A percentile compares a stretch with the other conserved stretches of the same genome.
Evolutionary conservation across 1,140 invertebrate species (phyloP).

Genomic region (Eulimnadia texana): DNA sequence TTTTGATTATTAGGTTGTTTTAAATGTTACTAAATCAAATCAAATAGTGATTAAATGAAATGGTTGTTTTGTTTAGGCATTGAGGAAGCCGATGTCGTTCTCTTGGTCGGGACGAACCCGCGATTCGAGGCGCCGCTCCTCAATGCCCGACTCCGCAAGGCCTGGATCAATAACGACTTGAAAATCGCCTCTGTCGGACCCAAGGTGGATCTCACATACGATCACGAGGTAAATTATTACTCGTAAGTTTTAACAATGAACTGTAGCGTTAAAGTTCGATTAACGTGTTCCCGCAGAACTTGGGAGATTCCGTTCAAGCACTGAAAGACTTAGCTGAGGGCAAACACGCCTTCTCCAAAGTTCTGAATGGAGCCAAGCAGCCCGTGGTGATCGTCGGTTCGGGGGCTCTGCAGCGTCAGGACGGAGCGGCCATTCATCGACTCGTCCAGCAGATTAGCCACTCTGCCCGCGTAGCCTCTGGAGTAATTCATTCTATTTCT

Average conservation of each 20-base stretch:
- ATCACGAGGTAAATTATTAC: conserved; percentile 52
- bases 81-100: conserved; percentile 83
- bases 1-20: too few relatives aligned
- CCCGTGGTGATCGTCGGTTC: conserved; percentile 87
- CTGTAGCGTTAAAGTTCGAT: too few relatives aligned
- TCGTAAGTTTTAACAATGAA: too few relatives aligned
- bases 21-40: too few relatives aligned
- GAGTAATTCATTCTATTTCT: conserved; percentile 25
- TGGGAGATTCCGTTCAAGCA: conserved; percentile 58
- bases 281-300: conserved; percentile 49
- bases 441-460: conserved; percentile 50
- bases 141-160: conserved; percentile 89
- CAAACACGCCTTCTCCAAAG: conserved; percentile 56
- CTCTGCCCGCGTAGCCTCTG: conserved; percentile 30
- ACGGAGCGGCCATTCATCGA: conserved; percentile 61
- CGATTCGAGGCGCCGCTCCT: conserved; percentile 94
- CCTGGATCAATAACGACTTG: conserved; percentile 70
- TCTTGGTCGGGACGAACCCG: conserved; percentile 93
- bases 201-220: conserved; percentile 83
- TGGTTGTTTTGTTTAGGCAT: conserved; percentile 45
- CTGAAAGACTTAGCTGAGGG: conserved; percentile 58
- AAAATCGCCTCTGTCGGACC: conserved; percentile 69
- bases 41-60: too few relatives aligned
- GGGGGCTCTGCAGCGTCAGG: conserved; percentile 57
- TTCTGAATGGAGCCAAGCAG: conserved; percentile 61